phyloP scores from a whole-genome alignment of 1,140 invertebrate genomes.

The Drosophila rufa region DNA sequence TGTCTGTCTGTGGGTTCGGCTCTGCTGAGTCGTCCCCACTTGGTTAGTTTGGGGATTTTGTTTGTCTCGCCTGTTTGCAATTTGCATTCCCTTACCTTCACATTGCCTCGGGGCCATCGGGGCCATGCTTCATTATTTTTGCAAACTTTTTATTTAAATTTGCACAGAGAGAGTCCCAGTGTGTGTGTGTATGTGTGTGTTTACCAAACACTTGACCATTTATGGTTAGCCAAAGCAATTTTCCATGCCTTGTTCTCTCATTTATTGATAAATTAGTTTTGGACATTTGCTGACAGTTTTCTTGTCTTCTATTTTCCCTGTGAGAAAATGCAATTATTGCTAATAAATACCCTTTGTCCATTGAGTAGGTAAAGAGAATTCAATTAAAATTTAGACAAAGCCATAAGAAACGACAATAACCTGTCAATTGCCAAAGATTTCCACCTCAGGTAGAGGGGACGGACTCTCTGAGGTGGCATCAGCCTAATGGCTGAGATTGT shows the following conservation, averaged over 20 bases:
- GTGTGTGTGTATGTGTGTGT: slow-evolving; percentile 22
- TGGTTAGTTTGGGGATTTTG: slow-evolving; percentile 58
- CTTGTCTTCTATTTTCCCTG: slow-evolving; percentile 22
- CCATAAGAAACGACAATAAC: slow-evolving; percentile 31
- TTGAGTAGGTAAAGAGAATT: slow-evolving; percentile 54
- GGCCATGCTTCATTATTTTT: slow-evolving; percentile 79
- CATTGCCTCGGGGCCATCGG: slow-evolving; percentile 48
- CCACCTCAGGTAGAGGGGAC: neutral
- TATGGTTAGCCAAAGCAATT: slow-evolving; percentile 55
- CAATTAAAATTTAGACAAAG: slow-evolving; percentile 76
- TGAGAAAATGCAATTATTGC: slow-evolving; percentile 78
- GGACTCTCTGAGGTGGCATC: slow-evolving; percentile 34
- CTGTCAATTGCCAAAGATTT: slow-evolving; percentile 61
- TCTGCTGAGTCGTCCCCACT: slow-evolving; percentile 17
- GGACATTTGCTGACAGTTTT: slow-evolving; percentile 76
- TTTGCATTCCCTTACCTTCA: slow-evolving; percentile 40
- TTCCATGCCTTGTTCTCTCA: slow-evolving; percentile 37
- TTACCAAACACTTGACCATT: slow-evolving; percentile 60
- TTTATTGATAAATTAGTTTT: slow-evolving; percentile 81
- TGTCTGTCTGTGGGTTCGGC: slow-evolving; percentile 25
- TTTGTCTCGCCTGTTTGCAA: slow-evolving; percentile 70
- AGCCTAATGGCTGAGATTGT: slow-evolving; percentile 57
- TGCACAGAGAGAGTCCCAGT: neutral
- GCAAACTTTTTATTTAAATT: slow-evolving; percentile 72
- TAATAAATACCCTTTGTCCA: slow-evolving; percentile 72